phyloP scores from a whole-genome alignment of 2,888 invertebrate genomes.

The Yponomeuta malinellus region DNA sequence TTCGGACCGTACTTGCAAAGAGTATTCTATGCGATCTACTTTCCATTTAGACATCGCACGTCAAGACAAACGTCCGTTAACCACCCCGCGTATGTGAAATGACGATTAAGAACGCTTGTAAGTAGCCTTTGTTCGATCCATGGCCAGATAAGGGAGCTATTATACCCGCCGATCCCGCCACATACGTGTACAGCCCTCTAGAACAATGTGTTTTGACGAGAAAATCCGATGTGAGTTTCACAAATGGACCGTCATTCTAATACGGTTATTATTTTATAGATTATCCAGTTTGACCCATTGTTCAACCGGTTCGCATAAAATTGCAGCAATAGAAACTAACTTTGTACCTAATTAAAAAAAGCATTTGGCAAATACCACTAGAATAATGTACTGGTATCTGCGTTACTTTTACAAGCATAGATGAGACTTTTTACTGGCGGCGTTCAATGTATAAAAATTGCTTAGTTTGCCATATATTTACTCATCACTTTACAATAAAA shows the following conservation, averaged over 20 bases:
- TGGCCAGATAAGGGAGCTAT: constrained; percentile 46
- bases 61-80: constrained; percentile 50
- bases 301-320: constrained; percentile 26
- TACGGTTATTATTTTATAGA: constrained; percentile 36
- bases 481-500: too few species aligned
- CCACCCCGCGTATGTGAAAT: constrained; percentile 63
- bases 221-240: constrained; percentile 35
- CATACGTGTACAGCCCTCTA: constrained; percentile 16
- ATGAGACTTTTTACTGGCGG: background rate
- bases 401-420: too few species aligned
- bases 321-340: constrained; percentile 21
- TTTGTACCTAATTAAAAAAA: background rate
- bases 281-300: constrained; percentile 51
- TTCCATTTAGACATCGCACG: constrained; percentile 47
- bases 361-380: background rate
- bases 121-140: constrained; percentile 72
- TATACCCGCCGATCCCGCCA: constrained; percentile 34
- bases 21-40: constrained; percentile 29
- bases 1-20: constrained; percentile 21
- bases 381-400: background rate
- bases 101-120: constrained; percentile 73
- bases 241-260: constrained; percentile 29
- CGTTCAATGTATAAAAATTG: background rate
- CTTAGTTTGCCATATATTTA: background rate
- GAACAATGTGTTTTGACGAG: constrained; percentile 17